Evolutionary conservation across 2,888 invertebrate species (phyloP), one percentile per base, ranked within the genome.

Genomic region (Orthosia gracilis): DNA sequence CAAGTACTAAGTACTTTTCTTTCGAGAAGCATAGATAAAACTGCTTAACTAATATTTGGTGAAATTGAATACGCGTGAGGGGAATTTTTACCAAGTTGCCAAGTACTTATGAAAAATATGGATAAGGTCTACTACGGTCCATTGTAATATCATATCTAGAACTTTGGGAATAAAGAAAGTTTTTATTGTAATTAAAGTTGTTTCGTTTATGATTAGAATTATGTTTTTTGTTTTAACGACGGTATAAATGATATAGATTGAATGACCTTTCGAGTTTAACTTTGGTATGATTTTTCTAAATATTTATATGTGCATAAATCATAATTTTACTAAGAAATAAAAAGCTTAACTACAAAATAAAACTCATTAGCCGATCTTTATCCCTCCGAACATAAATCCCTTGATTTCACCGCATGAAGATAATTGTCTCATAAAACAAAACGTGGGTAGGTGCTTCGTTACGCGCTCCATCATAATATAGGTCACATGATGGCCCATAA

Each of bases 1-100:
- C 62, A 73, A 83, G 85, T 81, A 79, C 69, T 85, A 79, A 83
- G 85, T 81, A 73, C 75, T 83, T 81, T 85, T 85, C 77, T 85
- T 79, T 82, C 70, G 71, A 77, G 68, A 54, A 68, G 61, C 71
- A 77, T 77, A 79, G 82, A 83, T 85, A 83, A 85, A 77, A 80
- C 73, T 72, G 65, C 66, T 58, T 70, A 74, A 77, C 72, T 77
- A 77, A 69, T 83, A 73, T 75, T 83, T 40, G 64, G 69, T 80
- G 64, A 73, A 76, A 81, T 84, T 83, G 78, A 73, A 73, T 69
- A 83, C 61, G 74, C 76, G 78, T 84, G 78, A 61, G 31, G 40
- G 26, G 76, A 81, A 76, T 83, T 82, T 80, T 75, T 62, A 69
- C 52, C 59, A 72, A 80, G 62, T 79, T 70, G 31, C 72, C 26